Evolutionary conservation across 2,888 invertebrate species (phyloP), one percentile per base, ranked within the genome.

Genomic region (Anthophora plumipes): DNA sequence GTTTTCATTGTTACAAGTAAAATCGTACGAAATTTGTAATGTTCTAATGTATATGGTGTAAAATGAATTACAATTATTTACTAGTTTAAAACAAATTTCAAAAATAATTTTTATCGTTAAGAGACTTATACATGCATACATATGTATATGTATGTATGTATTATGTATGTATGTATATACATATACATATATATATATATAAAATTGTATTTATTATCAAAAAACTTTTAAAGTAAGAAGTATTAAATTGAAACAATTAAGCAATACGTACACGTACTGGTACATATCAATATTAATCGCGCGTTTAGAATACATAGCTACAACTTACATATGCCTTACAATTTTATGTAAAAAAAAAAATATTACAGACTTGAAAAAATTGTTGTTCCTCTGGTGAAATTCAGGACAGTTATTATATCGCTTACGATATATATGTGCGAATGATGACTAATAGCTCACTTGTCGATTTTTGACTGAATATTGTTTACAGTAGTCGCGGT

Each of bases 261-360:
- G 77, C 63, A 85, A 77, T 82, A 77, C 59, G 37, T 63, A 54
- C 39, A 37, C 14, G 52, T 68, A 69, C 39, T 68, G 63, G 82
- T 87, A 85, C 87, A 86, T 86, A 86, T 86, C 86, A 86, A 85
- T 77, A 83, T 80, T 80, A 87, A 80, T 77, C 82, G 82, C 69
- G 85, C 76, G 76, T 86, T 78, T 41, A 52, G 55, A 68, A 74
- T 60, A 52, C 39, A 64, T 75, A 60, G 70, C 64, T 76, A 60
- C 39, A 72, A 60, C 50, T 61, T 81, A 61, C 39, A 54, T 57
- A 70, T 55, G 50, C 66, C 69, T 74, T 75, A 70, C 48, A 52
- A 61, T 75, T 75, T 66, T 69, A 71, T 70, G 69, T 82, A 55
- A 55, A 57, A 67, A 59, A 80, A 55, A 55, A 57, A 67, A 59